Base-by-base conservation (phyloP, 1,140 invertebrate genomes). In the Drosophila setifemur region DNA sequence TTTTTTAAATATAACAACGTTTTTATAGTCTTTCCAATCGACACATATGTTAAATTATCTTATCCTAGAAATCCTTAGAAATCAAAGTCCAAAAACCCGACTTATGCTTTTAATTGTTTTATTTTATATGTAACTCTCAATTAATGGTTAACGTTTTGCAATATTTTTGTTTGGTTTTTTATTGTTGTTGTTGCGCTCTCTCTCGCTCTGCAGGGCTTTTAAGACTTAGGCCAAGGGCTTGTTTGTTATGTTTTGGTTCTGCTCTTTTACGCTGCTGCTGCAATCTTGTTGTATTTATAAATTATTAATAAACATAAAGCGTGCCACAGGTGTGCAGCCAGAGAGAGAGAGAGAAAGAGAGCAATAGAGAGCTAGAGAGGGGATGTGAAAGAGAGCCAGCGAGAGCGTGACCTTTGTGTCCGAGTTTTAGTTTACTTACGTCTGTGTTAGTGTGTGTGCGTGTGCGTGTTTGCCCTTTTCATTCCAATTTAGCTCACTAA, bases 301-400 rank as follows among this genome's bases (percentile, higher is more conserved):
- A 79, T 86, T 68, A 86, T 83, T 75, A 86, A 86, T 86, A 85
- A 79, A 74, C 79, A 79, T 85, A 86, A 85, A 86, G 71, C 74
- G 79, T 77, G 64, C 79, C 81, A 85, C 79, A 85, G 79, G 79
- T 85, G 79, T 79, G 81, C 71, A 50, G 33, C 48, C 33, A 49
- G 39, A 52, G 39, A 49, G 26, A 29, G 25, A 25, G 31, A 50
- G 12, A 18, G 14, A 8, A 16, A 12, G 19, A n/a, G 21, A 4
- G 35, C 39, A 8, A 52, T 52, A 66, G 54, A 54, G 28, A 45
- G 29, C 35, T 11, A 19, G 26, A 28, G 45, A 29, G 26, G 16
- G 25, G 14, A 8, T 6, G 12, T 39, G 52, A 72, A 39, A 64
- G 44, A 52, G 45, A 55, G 42, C 58, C 8, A 33, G 28, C 47